A percentile compares a stretch with the other conserved stretches of the same genome.
These are phyloP conservation scores for Alca torda DNA, from an alignment of 2,797 vertebrate genomes.

Conservation along the genomic window DNA sequence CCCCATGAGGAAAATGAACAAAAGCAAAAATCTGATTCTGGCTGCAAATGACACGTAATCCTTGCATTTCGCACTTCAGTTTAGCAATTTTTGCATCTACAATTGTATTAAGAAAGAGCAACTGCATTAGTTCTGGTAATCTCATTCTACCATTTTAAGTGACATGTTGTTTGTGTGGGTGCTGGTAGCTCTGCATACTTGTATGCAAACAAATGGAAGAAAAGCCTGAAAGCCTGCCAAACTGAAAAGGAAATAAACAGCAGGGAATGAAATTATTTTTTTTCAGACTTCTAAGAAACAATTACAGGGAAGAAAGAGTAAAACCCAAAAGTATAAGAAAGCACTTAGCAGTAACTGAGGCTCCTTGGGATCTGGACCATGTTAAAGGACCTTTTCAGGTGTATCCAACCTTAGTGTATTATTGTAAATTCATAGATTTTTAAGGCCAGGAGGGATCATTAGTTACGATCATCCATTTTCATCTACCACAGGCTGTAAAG, in stretches of 20 bases:
- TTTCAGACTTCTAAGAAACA: slow-evolving; percentile 20
- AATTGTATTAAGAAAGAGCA: background rate
- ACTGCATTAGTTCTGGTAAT: background rate
- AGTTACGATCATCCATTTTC: background rate
- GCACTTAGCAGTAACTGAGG: background rate
- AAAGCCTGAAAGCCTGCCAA: slow-evolving; percentile 14
- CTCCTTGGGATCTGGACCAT: background rate
- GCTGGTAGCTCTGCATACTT: background rate
- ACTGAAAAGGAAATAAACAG: background rate
- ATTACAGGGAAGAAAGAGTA: background rate
- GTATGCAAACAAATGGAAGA: slow-evolving; percentile 14
- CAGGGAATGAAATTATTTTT: background rate
- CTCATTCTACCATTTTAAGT: slow-evolving; percentile 14
- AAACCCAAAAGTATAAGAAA: background rate
- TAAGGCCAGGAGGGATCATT: background rate
- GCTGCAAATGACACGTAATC: background rate
- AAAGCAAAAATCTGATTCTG: background rate
- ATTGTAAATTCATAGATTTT: background rate
- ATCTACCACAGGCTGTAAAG: background rate
- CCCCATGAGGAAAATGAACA: background rate
- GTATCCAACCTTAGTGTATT: background rate
- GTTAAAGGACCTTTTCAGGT: background rate
- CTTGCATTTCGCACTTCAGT: background rate
- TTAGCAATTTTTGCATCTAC: background rate
- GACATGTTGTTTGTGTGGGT: background rate